These are phyloP conservation scores for Zootermopsis nevadensis DNA, from an alignment of 2,888 invertebrate species.

Conservation along the genomic window DNA sequence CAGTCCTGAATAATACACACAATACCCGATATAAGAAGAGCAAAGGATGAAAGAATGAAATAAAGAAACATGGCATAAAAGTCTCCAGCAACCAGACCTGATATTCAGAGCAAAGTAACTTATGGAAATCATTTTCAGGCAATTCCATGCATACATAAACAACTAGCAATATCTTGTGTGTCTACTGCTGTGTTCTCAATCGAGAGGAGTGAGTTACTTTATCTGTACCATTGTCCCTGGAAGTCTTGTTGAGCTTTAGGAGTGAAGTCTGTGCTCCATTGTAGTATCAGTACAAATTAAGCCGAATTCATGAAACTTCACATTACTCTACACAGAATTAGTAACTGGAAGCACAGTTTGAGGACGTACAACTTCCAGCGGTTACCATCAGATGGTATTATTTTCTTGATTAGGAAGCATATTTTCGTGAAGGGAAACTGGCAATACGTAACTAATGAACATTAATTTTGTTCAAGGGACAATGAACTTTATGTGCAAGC, in stretches of 20 bases:
- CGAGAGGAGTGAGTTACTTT: background rate
- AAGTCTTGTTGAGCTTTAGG: background rate
- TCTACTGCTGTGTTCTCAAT: too few species aligned
- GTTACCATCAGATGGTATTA: background rate
- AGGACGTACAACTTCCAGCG: background rate
- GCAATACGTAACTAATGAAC: too few species aligned
- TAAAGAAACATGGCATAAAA: background rate
- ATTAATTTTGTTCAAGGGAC: too few species aligned
- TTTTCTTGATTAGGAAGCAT: background rate
- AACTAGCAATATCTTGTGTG: constrained; percentile 8
- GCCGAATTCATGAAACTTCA: constrained; percentile 8
- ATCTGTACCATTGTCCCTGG: constrained; percentile 6
- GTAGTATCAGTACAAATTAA: background rate
- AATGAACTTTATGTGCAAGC: too few species aligned
- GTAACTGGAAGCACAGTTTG: background rate
- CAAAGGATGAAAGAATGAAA: background rate
- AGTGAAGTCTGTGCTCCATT: background rate
- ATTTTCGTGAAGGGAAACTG: background rate
- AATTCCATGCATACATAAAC: constrained; percentile 43
- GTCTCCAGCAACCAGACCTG: background rate
- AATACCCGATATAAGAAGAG: background rate
- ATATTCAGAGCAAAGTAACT: constrained; percentile 26
- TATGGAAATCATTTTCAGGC: constrained; percentile 43
- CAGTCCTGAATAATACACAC: background rate
- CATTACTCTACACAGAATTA: background rate